A percentile compares a stretch with the other conserved stretches of the same genome.
Conservation (phyloP, 2,113 vertebrate genomes). For the Condylura cristata region DNA sequence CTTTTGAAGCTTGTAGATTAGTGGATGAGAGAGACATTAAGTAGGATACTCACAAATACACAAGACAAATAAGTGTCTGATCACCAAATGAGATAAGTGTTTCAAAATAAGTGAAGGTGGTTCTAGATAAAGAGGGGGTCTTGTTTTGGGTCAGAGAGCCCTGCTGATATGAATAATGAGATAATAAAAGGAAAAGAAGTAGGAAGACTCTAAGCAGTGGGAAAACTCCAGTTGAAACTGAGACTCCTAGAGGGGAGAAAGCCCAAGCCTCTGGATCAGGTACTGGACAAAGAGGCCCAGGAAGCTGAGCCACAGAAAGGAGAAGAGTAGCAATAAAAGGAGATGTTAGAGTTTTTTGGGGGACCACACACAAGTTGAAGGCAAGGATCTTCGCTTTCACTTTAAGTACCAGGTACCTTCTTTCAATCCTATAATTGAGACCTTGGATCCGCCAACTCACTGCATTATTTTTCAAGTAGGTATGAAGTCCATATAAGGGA, state of each 20-base stretch:
- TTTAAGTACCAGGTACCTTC: not conserved
- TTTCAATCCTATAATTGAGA: not conserved
- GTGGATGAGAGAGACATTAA: not conserved
- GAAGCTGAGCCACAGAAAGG: too few species aligned
- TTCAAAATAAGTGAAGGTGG: not conserved
- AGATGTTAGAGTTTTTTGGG: not conserved
- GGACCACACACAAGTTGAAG: fast-evolving
- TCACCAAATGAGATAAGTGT: too few species aligned
- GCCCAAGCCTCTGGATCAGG: not conserved
- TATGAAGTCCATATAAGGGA: too few species aligned
- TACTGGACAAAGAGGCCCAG: too few species aligned
- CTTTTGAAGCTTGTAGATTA: not conserved
- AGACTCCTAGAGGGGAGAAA: not conserved
- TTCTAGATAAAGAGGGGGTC: not conserved
- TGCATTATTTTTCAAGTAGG: not conserved
- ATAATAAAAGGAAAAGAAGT: not conserved
- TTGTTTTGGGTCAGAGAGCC: not conserved
- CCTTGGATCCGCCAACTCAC: not conserved
- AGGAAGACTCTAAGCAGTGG: too few species aligned
- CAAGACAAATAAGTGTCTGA: not conserved
- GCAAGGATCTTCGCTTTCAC: not conserved
- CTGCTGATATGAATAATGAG: not conserved
- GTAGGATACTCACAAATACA: not conserved
- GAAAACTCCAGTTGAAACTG: too few species aligned
- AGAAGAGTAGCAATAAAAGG: fast-evolving